Conservation (phyloP, 2,888 invertebrate species). For the Xestia rhomboidea region DNA sequence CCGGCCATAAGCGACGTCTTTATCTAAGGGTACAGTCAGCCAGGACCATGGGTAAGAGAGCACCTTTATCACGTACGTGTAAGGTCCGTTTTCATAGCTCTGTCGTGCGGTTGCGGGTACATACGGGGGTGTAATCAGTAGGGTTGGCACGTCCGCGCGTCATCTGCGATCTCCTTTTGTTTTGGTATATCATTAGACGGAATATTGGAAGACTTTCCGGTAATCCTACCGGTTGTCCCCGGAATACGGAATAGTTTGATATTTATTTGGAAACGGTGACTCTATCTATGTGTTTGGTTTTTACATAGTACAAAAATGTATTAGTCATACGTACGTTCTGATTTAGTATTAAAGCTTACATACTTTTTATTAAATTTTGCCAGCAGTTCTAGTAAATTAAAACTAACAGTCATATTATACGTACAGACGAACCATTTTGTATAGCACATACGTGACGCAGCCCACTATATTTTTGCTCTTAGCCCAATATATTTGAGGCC, state of each 20-base stretch:
- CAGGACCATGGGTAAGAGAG: too few species aligned
- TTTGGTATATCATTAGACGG: slow-evolving; percentile 66
- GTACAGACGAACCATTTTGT: background rate
- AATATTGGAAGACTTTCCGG: slow-evolving; percentile 59
- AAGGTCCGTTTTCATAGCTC: background rate
- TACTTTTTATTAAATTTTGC: background rate
- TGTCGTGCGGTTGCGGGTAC: background rate
- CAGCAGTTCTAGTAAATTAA: too few species aligned
- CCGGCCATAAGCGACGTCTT: slow-evolving; percentile 78
- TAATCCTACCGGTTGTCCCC: slow-evolving; percentile 43
- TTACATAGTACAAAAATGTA: slow-evolving; percentile 2
- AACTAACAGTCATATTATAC: background rate
- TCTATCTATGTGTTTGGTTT: background rate
- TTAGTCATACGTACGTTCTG: background rate
- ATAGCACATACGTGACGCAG: background rate
- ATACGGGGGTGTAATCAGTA: slow-evolving; percentile 63
- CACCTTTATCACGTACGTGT: background rate
- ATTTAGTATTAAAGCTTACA: background rate
- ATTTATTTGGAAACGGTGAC: slow-evolving; percentile 13
- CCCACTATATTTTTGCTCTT: background rate
- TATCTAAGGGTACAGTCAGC: slow-evolving; percentile 66
- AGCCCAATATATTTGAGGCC: background rate
- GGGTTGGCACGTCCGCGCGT: slow-evolving; percentile 81
- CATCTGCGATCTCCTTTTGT: slow-evolving; percentile 82
- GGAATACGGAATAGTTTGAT: slow-evolving; percentile 40